Conservation (phyloP, 2,888 invertebrate genomes). For the Apocheima hispidaria region DNA sequence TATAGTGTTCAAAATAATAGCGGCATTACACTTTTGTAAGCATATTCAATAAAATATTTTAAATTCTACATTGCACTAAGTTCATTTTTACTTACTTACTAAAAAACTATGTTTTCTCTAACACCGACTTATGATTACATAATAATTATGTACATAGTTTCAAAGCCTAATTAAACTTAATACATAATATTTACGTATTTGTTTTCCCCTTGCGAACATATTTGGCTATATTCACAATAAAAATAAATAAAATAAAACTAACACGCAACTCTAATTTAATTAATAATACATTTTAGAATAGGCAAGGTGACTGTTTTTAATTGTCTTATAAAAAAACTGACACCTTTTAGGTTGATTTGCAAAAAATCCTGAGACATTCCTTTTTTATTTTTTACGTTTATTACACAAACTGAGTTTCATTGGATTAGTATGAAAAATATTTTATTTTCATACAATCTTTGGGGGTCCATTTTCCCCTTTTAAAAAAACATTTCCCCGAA, state of each 20-base stretch:
- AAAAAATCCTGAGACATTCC: too few species aligned
- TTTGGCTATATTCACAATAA: slow-evolving; percentile 28
- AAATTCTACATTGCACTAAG: slow-evolving; percentile 1
- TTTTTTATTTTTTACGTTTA: too few species aligned
- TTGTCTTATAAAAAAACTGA: too few species aligned
- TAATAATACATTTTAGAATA: neutral
- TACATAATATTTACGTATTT: slow-evolving; percentile 73
- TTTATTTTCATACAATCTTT: too few species aligned
- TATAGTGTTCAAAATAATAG: too few species aligned
- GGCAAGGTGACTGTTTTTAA: too few species aligned
- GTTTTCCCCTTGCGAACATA: slow-evolving; percentile 80
- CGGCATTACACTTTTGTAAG: too few species aligned
- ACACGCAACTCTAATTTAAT: neutral
- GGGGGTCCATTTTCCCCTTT: too few species aligned
- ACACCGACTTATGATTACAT: slow-evolving; percentile 1
- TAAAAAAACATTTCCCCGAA: too few species aligned
- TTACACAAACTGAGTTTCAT: too few species aligned
- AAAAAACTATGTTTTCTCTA: neutral
- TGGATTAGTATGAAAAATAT: too few species aligned
- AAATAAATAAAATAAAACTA: slow-evolving; percentile 7
- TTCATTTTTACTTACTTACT: slow-evolving; percentile 3
- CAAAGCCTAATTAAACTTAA: slow-evolving; percentile 59
- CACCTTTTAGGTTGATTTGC: too few species aligned
- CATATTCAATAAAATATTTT: neutral
- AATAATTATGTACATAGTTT: slow-evolving; percentile 21